Evolutionary conservation across 2,797 vertebrate genomes (phyloP), one percentile per base, ranked within the genome.

Genomic region (Ispidina lecontei): DNA sequence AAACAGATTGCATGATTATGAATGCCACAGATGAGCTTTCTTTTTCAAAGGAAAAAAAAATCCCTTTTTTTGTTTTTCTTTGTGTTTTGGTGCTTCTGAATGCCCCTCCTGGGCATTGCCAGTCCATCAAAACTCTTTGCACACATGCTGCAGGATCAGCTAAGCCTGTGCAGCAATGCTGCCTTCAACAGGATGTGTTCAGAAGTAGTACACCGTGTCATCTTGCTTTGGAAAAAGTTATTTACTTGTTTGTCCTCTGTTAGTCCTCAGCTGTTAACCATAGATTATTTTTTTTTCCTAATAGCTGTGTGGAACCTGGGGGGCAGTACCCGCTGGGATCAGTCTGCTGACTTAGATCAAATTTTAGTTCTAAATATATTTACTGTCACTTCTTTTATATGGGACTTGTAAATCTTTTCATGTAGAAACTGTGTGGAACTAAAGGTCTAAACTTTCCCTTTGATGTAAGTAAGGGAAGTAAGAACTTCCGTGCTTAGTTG

Each of bases 401-500:
- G 60, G 70, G 56, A 31, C 77, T 86, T 94, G 94, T 88, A 94
- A 95, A 95, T 90, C 91, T 91, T 93, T 79, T 95, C 47, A 77
- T 83, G 82, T 75, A 78, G 85, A 89, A 95, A 89, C 70, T 43
- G 64, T 23, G 87, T 91, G 90, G 77, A 93, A 90, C 87, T 90
- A 41, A 91, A 86, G 87, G 81, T 93, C 81, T 94, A 60, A 95
- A 76, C 37, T 86, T 79, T 81, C 43, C 46, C 87, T 94, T 92
- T 82, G 79, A 92, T 73, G 77, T 88, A 74, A 82, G 41, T 84
- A 91, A 91, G 87, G 77, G 86, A 74, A 82, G 41, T 84, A 91
- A 91, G 87, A 95, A 67, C 33, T 78, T 92, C 52, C 4, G 76
- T 84, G 60, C 79, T 86, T 54, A 81, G 56, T 2, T 75, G 76